These are phyloP conservation scores for Caenorhabditis sp. DNA, from an alignment of 2,888 invertebrate species.

Conservation along the genomic window DNA sequence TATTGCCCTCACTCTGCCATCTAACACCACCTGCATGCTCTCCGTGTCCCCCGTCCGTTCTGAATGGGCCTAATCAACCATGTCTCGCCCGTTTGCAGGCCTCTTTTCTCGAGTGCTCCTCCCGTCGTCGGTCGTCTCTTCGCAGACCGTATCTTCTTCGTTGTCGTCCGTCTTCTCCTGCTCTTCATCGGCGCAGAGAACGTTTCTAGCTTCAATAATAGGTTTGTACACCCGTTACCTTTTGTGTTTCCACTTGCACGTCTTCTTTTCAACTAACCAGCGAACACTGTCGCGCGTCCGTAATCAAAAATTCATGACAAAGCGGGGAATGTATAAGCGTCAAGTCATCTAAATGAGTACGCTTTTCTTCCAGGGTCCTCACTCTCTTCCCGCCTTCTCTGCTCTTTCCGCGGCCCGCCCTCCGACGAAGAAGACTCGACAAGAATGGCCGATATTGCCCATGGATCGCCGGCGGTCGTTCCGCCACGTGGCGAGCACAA, in stretches of 20 bases:
- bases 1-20: background rate
- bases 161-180: slow-evolving; percentile 1
- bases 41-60: background rate
- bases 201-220: slow-evolving; percentile 55
- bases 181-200: slow-evolving; percentile 21
- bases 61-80: slow-evolving; percentile 16
- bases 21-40: background rate
- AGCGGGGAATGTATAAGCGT: too few species aligned
- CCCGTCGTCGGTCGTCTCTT: slow-evolving; percentile 32
- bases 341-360: too few species aligned
- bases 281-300: background rate
- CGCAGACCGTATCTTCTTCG: slow-evolving; percentile 18
- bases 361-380: slow-evolving; percentile 41
- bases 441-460: slow-evolving; percentile 18
- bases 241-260: background rate
- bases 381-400: slow-evolving; percentile 48
- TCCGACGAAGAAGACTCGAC: slow-evolving; percentile 37
- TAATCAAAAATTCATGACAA: slow-evolving; percentile 26
- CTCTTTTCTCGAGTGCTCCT: slow-evolving; percentile 41
- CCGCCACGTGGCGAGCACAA: slow-evolving; percentile 38
- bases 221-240: too few species aligned
- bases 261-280: slow-evolving; percentile 4
- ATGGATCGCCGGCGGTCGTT: slow-evolving; percentile 43
- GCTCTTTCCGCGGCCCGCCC: slow-evolving; percentile 33
- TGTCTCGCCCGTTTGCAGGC: slow-evolving; percentile 25